Conservation (phyloP, 1,140 invertebrate genomes). For the Ceratosolen solmsi region DNA sequence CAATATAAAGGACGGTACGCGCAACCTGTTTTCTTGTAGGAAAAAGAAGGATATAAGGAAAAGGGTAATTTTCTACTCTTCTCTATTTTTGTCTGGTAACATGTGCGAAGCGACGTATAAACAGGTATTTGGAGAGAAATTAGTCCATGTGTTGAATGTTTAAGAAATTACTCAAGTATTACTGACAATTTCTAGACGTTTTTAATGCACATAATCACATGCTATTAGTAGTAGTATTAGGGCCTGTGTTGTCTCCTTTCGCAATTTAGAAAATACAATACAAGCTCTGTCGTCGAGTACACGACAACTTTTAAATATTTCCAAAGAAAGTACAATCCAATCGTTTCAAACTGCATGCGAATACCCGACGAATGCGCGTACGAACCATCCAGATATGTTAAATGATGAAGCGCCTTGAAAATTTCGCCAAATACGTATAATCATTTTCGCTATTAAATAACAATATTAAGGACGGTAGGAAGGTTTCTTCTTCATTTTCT, state of each 20-base stretch:
- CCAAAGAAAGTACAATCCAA: no score
- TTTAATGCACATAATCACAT: not conserved
- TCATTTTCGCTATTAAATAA: not conserved
- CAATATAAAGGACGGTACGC: not conserved
- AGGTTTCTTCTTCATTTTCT: no score
- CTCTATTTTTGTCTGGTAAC: constrained; percentile 22
- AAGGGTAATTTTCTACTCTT: constrained; percentile 52
- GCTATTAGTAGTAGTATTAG: not conserved
- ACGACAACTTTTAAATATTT: no score
- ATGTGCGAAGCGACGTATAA: constrained; percentile 30
- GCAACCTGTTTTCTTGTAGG: not conserved
- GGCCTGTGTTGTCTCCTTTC: not conserved
- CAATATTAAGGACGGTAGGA: no score
- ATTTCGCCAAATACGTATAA: not conserved
- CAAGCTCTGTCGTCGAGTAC: not conserved
- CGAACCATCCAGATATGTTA: not conserved
- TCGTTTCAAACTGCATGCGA: not conserved
- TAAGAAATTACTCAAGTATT: not conserved
- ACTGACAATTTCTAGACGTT: not conserved
- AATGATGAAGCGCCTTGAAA: not conserved
- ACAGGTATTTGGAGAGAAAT: constrained; percentile 25
- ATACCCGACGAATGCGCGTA: not conserved
- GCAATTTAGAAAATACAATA: not conserved
- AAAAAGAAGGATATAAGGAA: constrained; percentile 19
- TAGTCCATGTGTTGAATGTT: constrained; percentile 39